These are phyloP conservation scores for Bemisia tabaci DNA, from an alignment of 1,140 invertebrate species.

Conservation along the genomic window DNA sequence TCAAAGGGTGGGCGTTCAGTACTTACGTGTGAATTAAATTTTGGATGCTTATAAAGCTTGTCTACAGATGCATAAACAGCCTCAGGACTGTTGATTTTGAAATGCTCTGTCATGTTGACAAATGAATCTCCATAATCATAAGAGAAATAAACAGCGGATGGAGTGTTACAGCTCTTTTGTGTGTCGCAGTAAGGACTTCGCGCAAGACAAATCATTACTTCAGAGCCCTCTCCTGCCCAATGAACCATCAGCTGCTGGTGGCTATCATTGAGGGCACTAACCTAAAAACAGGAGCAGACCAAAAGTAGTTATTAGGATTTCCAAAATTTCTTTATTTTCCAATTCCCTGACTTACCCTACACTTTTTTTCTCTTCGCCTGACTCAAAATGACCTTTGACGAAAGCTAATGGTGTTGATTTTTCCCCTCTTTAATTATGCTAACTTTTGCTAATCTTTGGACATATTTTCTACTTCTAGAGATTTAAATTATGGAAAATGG, in stretches of 20 bases:
- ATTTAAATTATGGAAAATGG: too few relatives aligned
- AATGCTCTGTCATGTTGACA: conserved; percentile 51
- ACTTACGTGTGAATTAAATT: conserved; percentile 58
- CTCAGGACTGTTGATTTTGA: conserved; percentile 37
- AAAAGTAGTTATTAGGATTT: too few relatives aligned
- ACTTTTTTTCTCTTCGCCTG: too few relatives aligned
- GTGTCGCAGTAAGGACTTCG: conserved; percentile 34
- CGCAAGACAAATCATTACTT: conserved; percentile 74
- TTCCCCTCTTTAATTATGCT: too few relatives aligned
- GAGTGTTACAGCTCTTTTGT: conserved; percentile 21
- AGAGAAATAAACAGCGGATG: conserved; percentile 65
- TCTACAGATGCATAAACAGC: conserved; percentile 52
- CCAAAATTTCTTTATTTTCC: too few relatives aligned
- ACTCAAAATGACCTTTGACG: too few relatives aligned
- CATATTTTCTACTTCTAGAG: too few relatives aligned
- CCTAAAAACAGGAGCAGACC: conserved; percentile 36
- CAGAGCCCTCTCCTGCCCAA: conserved; percentile 72
- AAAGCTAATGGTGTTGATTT: too few relatives aligned
- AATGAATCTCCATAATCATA: conserved; percentile 74
- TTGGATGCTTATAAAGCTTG: conserved; percentile 72
- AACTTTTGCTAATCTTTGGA: too few relatives aligned
- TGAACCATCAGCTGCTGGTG: conserved; percentile 79
- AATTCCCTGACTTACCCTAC: too few relatives aligned
- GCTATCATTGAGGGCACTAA: conserved; percentile 59
- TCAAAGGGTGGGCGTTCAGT: too few relatives aligned